Evolutionary conservation across 2,888 invertebrate species (phyloP), one percentile per base, ranked within the genome.

Genomic region (Keiferia lycopersicella): DNA sequence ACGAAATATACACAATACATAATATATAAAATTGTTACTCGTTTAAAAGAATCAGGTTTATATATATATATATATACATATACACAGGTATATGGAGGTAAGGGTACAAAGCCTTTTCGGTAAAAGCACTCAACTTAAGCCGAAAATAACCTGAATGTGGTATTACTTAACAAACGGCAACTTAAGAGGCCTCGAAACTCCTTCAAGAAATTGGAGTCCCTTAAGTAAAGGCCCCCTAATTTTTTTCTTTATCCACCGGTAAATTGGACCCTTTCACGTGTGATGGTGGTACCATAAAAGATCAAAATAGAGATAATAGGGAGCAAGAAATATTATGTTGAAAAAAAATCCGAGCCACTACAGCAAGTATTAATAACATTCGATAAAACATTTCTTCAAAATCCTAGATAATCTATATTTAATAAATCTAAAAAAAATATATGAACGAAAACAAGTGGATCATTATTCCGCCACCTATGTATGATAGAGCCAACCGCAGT

Each of bases 121-220:
- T 56, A 56, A 56, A 62, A 62, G 56, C 56, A 22, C n/a, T 22
- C 34, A 45, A 18, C 12, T 62, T 62, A 62, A 62, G 62, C 51
- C 53, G 53, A 62, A 62, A 62, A 62, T 62, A 62, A 56, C 56
- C 56, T n/a, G 56, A 62, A 62, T 41, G 22, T 41, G 41, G 62
- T 22, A 26, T 22, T 34, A 61, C 61, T 58, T 58, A 50, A 50
- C 50, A 18, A 62, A 62, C 56, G 62, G 26, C 39, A 50, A 11
- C 62, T 62, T 56, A 62, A 62, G 62, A 16, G 8, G 38, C 30
- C 41, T 34, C 20, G 50, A 62, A 41, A 22, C 16, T 26, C 20
- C 62, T 56, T 12, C n/a, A 56, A 38, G 56, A 62, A 62, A 62
- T 62, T 62, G 62, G 62, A 20, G 38, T 41, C 51, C 56, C 56